Conservation (phyloP, 1,140 invertebrate species). For the Nymphalis io region DNA sequence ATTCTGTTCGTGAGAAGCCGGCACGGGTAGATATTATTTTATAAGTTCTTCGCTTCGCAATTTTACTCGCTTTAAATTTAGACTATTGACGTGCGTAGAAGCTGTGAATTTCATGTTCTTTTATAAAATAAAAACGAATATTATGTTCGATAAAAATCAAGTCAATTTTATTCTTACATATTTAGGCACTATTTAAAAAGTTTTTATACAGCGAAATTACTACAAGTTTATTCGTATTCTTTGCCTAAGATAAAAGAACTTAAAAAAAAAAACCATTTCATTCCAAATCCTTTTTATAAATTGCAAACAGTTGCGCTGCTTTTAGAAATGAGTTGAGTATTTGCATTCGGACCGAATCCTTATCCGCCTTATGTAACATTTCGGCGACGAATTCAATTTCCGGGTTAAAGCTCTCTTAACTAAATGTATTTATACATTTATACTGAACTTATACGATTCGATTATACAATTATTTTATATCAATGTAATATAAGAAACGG, state of each 20-base stretch:
- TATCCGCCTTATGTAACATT: constrained; percentile 24
- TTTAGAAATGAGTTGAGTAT: constrained; percentile 2
- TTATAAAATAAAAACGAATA: too few species aligned
- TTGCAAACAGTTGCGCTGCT: neutral
- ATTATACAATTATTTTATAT: constrained; percentile 5
- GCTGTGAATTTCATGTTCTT: too few species aligned
- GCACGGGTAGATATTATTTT: too few species aligned
- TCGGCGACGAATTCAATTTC: constrained; percentile 30
- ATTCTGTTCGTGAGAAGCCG: too few species aligned
- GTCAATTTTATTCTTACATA: too few species aligned
- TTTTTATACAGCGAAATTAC: neutral
- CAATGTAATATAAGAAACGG: constrained; percentile 2
- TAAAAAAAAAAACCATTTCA: neutral
- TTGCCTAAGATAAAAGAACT: neutral
- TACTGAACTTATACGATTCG: neutral
- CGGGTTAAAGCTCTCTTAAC: constrained; percentile 14
- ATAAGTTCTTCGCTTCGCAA: too few species aligned
- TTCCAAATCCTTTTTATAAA: neutral
- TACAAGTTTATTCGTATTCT: neutral
- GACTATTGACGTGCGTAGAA: too few species aligned
- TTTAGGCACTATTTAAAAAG: too few species aligned
- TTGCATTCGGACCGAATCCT: constrained; percentile 16
- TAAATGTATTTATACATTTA: constrained; percentile 14
- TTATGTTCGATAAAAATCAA: too few species aligned
- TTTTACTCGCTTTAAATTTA: too few species aligned